Percentiles rank a stretch among this genome's conserved stretches.
Evolutionary conservation across 2,888 invertebrate species (phyloP).

Genomic region (Chelonus formosanus): DNA sequence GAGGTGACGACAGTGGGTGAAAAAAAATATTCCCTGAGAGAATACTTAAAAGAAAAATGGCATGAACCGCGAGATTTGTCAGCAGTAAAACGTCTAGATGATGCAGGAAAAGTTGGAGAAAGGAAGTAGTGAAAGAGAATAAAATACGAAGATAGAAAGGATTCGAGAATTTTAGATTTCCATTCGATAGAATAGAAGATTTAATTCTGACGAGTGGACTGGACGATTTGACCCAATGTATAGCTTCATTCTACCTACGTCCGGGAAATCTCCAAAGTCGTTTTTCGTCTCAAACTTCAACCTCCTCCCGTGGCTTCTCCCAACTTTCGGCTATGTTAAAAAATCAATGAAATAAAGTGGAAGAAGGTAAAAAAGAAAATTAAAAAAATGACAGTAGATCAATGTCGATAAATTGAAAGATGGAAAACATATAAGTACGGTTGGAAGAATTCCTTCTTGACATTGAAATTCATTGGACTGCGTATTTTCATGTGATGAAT

Average conservation of each 20-base stretch:
- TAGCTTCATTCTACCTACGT: constrained; percentile 3
- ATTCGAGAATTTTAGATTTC: constrained; percentile 47
- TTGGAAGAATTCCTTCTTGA: constrained; percentile 1
- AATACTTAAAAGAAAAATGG: constrained; percentile 27
- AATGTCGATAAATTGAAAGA: constrained; percentile 12
- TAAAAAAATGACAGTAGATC: background rate
- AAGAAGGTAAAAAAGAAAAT: constrained; percentile 25
- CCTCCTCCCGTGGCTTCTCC: constrained; percentile 11
- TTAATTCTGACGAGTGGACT: constrained; percentile 39
- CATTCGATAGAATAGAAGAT: constrained; percentile 47
- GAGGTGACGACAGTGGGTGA: constrained; percentile 7
- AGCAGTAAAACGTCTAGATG: constrained; percentile 18
- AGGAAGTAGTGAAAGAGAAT: constrained; percentile 16
- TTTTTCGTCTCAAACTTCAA: constrained; percentile 13
- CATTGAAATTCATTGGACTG: constrained; percentile 8
- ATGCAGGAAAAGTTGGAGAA: constrained; percentile 12
- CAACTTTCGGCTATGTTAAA: constrained; percentile 13
- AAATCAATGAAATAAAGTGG: constrained; percentile 2
- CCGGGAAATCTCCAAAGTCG: constrained; percentile 12
- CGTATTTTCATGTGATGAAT: constrained; percentile 52
- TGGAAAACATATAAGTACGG: background rate
- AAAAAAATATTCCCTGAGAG: constrained; percentile 33
- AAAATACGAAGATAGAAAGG: constrained; percentile 32
- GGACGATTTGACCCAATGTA: constrained; percentile 27
- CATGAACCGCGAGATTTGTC: constrained; percentile 25